Evolutionary conservation across 2,113 vertebrate genomes (phyloP).

Genomic region (Pangasianodon gigas): DNA sequence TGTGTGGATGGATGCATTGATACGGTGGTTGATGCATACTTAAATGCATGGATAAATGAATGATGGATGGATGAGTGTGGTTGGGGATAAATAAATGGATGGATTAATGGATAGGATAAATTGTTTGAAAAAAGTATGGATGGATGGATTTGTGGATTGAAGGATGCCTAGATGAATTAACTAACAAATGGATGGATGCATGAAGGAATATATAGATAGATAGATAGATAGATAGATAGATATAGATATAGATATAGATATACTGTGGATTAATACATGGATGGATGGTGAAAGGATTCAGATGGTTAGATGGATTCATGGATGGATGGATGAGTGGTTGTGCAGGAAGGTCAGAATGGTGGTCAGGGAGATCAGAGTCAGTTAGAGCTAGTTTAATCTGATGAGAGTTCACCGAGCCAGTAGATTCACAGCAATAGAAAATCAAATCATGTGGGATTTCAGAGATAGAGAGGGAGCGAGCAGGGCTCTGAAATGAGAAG

Average conservation of each 20-base stretch:
- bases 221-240: too few relatives aligned
- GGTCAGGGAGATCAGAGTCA: conserved; percentile 12
- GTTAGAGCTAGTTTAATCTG: conserved; percentile 59
- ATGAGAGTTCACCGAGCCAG: conserved; percentile 62
- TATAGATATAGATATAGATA: not conserved
- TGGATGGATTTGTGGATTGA: not conserved
- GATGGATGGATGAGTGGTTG: not conserved
- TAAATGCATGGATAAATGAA: not conserved
- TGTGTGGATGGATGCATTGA: not conserved
- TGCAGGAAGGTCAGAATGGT: conserved; percentile 7
- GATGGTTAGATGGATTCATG: not conserved
- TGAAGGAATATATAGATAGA: not conserved
- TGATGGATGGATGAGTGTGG: too few relatives aligned
- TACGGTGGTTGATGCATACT: not conserved
- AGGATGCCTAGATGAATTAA: too few relatives aligned
- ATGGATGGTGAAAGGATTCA: not conserved
- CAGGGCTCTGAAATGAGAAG: conserved; percentile 6
- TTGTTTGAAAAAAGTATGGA: not conserved
- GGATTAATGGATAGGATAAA: not conserved
- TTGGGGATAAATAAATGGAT: conserved; percentile 9
- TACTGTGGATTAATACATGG: not conserved
- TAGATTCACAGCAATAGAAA: conserved; percentile 57
- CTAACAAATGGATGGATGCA: not conserved
- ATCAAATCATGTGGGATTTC: conserved; percentile 37
- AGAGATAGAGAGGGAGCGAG: not conserved